Evolutionary conservation across 2,797 vertebrate genomes (phyloP), one percentile per base, ranked within the genome.

Genomic region (Chrysocyon brachyurus): DNA sequence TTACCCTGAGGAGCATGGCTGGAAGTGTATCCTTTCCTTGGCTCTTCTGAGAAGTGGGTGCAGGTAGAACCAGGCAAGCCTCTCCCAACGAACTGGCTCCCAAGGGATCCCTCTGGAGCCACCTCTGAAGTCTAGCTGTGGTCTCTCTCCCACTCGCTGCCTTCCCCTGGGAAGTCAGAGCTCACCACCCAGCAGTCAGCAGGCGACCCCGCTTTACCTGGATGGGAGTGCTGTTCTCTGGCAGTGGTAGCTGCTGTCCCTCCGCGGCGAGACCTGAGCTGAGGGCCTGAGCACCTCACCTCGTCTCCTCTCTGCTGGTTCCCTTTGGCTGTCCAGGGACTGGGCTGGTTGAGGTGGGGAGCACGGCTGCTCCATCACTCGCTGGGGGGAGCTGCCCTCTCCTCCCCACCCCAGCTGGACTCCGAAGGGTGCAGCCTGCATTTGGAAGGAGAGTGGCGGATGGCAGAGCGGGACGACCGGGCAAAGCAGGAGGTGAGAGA

Each of bases 371-470:
- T 79, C 70, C 49, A 70, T 98, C 96, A 98, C 95, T 99, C 99
- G 98, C 98, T 99, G 98, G 21, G 95, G 96, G 96, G 70, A 26
- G 89, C 99, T 1, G 33, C 98, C 98, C 99, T 99, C 98, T 99
- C 99, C 91, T 99, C 99, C 8, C 97, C 99, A 0, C 97, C 93
- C 61, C 97, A 96, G 40, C 98, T 81, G 75, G 99, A 97, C 22
- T 99, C 99, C 1, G 98, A 96, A 66, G 98, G 97, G 92, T 99
- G 99, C 98, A 99, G 99, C 98, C 99, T 99, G 99, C 99, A 99
- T 96, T 99, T 99, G 97, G 99, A 98, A 26, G 99, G 99, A 21
- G 99, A 99, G 96, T 99, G 99, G 95, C 99, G 99, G 63, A 98
- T 12, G 2, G 99, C 87, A 11, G 99, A 98, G 97, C 99, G 99